A percentile compares a stretch with the other conserved stretches of the same genome.
phyloP scores from a whole-genome alignment of 2,797 vertebrate genomes.

The Sebastes umbrosus region DNA sequence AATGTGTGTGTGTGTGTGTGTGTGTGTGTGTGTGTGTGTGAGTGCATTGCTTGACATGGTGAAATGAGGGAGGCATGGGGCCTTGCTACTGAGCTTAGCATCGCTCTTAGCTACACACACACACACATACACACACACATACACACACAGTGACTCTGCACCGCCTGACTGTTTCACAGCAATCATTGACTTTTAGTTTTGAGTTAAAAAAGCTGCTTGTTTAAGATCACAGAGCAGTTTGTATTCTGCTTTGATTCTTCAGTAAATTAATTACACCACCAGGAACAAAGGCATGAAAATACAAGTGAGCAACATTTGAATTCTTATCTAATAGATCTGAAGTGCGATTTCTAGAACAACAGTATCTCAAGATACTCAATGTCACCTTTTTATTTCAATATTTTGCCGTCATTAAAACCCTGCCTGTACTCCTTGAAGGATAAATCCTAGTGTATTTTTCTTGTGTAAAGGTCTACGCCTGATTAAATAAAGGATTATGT shows the following conservation, averaged over 20 bases:
- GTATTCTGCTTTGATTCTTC: slow-evolving; percentile 36
- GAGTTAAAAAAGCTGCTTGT: slow-evolving; percentile 28
- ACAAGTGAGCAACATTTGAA: slow-evolving; percentile 24
- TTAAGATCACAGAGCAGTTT: slow-evolving; percentile 44
- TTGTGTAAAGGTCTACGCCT: slow-evolving; percentile 28
- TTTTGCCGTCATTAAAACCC: slow-evolving; percentile 22
- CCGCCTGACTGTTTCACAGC: not conserved
- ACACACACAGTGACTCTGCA: slow-evolving; percentile 20
- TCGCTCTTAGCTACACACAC: slow-evolving; percentile 24
- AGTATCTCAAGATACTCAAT: slow-evolving; percentile 29
- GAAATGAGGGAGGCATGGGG: slow-evolving; percentile 78
- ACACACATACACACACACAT: not conserved
- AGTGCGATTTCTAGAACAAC: slow-evolving; percentile 19
- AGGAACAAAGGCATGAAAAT: slow-evolving; percentile 33
- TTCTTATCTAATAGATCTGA: slow-evolving; percentile 40
- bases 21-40: slow-evolving; percentile 57
- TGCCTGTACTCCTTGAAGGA: slow-evolving; percentile 16
- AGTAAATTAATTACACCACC: slow-evolving; percentile 31
- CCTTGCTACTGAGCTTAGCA: slow-evolving; percentile 73
- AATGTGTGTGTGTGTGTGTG: slow-evolving; percentile 33
- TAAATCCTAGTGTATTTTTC: slow-evolving; percentile 33
- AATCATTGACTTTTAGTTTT: slow-evolving; percentile 43
- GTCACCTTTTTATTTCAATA: slow-evolving; percentile 36
- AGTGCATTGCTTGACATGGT: slow-evolving; percentile 88
- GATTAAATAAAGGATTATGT: slow-evolving; percentile 58